phyloP scores from a whole-genome alignment of 1,140 invertebrate species.

The Cydia amplana region DNA sequence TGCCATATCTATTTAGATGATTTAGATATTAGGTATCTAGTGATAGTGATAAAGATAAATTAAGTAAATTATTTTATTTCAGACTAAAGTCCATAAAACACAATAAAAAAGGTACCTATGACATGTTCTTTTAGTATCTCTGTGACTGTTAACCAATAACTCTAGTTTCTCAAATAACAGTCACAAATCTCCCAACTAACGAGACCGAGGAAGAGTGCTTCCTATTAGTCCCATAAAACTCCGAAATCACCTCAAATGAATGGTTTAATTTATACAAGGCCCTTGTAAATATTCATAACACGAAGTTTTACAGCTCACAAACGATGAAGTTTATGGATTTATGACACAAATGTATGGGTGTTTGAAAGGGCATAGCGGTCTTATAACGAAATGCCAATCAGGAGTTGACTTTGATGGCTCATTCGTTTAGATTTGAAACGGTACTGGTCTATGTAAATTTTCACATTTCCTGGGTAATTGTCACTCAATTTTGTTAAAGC shows the following conservation, averaged over 20 bases:
- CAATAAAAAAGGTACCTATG: background rate
- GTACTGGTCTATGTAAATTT: background rate
- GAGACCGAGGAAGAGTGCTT: constrained; percentile 2
- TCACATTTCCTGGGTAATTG: constrained; percentile 9
- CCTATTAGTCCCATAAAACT: background rate
- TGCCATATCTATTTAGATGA: too few species aligned
- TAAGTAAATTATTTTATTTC: too few species aligned
- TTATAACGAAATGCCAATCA: background rate
- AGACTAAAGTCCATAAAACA: too few species aligned
- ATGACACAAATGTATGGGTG: constrained; percentile 19
- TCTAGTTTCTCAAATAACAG: constrained; percentile 3
- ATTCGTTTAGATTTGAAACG: constrained; percentile 7
- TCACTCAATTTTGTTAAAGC: background rate
- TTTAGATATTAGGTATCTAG: too few species aligned
- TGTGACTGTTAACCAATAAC: background rate
- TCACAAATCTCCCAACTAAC: constrained; percentile 17
- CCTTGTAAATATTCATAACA: constrained; percentile 13
- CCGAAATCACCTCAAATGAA: constrained; percentile 26
- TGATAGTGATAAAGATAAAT: too few species aligned
- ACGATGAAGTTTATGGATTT: constrained; percentile 18
- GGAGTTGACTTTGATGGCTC: constrained; percentile 4
- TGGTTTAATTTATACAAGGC: constrained; percentile 20
- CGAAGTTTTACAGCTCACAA: background rate
- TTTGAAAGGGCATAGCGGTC: background rate
- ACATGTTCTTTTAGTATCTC: background rate